A percentile compares a stretch with the other conserved stretches of the same genome.
Conservation (phyloP, 2,888 invertebrate genomes). For the Entomobrya multifasciata region DNA sequence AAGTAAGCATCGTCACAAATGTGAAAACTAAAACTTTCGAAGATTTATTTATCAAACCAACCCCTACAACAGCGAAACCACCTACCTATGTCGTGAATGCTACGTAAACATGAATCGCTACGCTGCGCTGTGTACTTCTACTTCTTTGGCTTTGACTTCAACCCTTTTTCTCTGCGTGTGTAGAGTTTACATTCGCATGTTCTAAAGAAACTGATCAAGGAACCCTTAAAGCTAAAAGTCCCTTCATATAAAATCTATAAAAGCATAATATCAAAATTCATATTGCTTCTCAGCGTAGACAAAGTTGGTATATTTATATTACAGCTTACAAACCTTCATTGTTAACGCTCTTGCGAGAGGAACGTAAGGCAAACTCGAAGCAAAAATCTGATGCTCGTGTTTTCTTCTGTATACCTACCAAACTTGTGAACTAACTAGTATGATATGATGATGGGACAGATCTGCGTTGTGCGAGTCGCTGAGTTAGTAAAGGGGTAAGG, state of each 20-base stretch:
- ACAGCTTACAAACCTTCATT: not conserved
- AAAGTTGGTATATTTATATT: no score
- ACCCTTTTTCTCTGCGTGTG: slow-evolving; percentile 14
- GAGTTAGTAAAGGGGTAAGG: no score
- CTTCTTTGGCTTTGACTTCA: not conserved
- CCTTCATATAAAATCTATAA: no score
- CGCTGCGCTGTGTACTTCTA: no score
- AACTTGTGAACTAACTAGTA: not conserved
- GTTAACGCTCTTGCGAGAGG: not conserved
- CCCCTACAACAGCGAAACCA: not conserved
- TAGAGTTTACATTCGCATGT: no score
- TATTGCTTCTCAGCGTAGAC: not conserved
- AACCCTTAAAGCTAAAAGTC: no score
- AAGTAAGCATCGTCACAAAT: not conserved
- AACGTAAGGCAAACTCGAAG: not conserved
- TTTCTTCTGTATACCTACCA: slow-evolving; percentile 30
- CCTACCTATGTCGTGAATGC: no score
- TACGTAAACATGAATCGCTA: no score
- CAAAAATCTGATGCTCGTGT: slow-evolving; percentile 30
- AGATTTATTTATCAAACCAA: not conserved
- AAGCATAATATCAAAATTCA: no score
- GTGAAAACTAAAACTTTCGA: slow-evolving; percentile 45
- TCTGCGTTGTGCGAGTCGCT: no score
- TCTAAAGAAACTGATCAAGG: no score
- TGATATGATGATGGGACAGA: no score